These are phyloP conservation scores for Drosophila meridionalis DNA, from an alignment of 2,888 invertebrate genomes.

Conservation along the genomic window DNA sequence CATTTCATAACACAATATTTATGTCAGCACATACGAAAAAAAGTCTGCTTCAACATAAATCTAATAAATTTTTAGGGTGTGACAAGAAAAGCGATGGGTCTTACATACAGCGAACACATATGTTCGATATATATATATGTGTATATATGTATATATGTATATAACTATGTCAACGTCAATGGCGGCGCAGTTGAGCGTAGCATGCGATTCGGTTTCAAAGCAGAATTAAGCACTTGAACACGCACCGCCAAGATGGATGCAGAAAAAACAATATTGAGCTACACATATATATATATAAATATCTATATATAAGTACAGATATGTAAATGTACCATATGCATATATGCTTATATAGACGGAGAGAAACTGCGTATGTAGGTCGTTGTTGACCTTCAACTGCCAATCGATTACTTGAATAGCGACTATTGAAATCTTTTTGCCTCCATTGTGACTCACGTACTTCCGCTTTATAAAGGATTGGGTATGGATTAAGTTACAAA, in stretches of 20 bases:
- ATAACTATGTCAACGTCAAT: slow-evolving; percentile 37
- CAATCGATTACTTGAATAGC: slow-evolving; percentile 53
- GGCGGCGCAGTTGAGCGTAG: slow-evolving; percentile 48
- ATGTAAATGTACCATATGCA: background rate
- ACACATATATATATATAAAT: background rate
- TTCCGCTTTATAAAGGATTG: slow-evolving; percentile 31
- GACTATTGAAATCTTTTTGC: slow-evolving; percentile 2
- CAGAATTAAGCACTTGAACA: slow-evolving; percentile 66
- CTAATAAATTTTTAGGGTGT: slow-evolving; percentile 4
- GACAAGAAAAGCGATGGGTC: slow-evolving; percentile 15
- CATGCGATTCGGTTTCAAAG: slow-evolving; percentile 39
- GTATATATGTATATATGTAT: no score
- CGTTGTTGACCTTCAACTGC: slow-evolving; percentile 61
- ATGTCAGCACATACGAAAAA: slow-evolving; percentile 5
- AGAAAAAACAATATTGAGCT: slow-evolving; percentile 19
- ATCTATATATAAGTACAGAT: slow-evolving; percentile 8
- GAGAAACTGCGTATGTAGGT: slow-evolving; percentile 56
- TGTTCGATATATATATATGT: background rate
- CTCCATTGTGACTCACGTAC: slow-evolving; percentile 26
- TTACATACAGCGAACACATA: background rate
- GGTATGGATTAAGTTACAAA: background rate
- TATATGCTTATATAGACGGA: slow-evolving; percentile 9
- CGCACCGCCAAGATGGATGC: slow-evolving; percentile 57
- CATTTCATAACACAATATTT: slow-evolving; percentile 10
- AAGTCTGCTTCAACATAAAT: background rate